These are phyloP conservation scores for Drosophila setosimentum DNA, from an alignment of 2,888 invertebrate species.

Conservation along the genomic window DNA sequence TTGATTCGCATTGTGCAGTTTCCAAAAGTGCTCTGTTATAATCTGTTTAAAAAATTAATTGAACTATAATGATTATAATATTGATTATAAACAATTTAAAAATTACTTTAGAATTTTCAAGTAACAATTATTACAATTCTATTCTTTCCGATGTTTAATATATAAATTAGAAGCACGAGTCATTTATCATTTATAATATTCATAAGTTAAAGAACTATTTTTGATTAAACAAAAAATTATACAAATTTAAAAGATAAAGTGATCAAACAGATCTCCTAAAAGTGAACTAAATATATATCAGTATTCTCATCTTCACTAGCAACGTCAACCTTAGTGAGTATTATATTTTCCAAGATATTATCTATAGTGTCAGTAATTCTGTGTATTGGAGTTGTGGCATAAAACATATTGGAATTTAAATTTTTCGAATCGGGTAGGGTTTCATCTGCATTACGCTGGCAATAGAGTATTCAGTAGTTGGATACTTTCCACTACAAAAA, in stretches of 20 bases:
- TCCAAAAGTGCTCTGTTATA: no score
- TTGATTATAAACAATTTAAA: background rate
- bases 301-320: background rate
- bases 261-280: background rate
- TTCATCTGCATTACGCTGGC: background rate
- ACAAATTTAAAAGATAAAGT: fast-evolving
- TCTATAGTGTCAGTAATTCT: background rate
- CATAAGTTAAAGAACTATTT: background rate
- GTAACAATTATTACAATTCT: background rate
- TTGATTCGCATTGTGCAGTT: no score
- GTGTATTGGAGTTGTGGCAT: no score
- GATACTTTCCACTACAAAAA: background rate
- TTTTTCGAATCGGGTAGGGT: background rate
- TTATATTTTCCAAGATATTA: background rate
- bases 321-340: background rate
- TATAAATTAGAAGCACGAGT: background rate
- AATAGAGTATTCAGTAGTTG: background rate
- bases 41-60: no score
- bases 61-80: background rate
- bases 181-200: background rate
- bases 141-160: background rate
- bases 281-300: background rate
- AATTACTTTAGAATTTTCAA: background rate
- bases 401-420: background rate
- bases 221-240: background rate